Percentiles rank a stretch among this genome's conserved stretches.
Conservation (phyloP, 2,888 invertebrate genomes). For the Lutraria lutraria region DNA sequence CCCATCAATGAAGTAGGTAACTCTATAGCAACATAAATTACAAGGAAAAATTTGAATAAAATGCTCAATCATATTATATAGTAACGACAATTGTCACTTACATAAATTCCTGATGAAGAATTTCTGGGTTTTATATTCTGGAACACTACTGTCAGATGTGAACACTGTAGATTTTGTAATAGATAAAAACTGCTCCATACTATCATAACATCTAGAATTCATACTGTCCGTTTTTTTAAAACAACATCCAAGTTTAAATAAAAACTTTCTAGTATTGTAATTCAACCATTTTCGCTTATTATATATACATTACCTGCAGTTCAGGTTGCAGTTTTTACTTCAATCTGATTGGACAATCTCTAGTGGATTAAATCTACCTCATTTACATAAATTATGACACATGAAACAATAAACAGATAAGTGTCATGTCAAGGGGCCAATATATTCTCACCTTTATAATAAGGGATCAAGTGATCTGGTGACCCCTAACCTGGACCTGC, state of each 20-base stretch:
- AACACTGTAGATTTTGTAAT: conserved; percentile 4
- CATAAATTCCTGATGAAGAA: conserved; percentile 56
- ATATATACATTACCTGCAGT: neutral
- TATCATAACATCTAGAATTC: neutral
- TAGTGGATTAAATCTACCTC: neutral
- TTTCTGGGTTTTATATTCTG: conserved; percentile 37
- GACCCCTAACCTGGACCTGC: neutral
- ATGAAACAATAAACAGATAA: conserved; percentile 38
- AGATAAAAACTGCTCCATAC: neutral
- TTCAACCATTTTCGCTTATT: too few relatives aligned
- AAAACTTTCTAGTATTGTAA: too few relatives aligned
- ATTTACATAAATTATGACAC: conserved; percentile 43
- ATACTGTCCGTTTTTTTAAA: neutral
- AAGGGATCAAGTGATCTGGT: conserved; percentile 1
- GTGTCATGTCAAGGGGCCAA: conserved; percentile 38
- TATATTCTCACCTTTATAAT: conserved; percentile 26
- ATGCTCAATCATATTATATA: too few relatives aligned
- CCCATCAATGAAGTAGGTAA: too few relatives aligned
- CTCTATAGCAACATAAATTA: too few relatives aligned
- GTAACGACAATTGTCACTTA: conserved; percentile 26
- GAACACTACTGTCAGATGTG: conserved; percentile 4
- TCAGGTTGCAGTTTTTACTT: neutral
- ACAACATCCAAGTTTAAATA: neutral
- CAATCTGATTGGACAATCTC: conserved; percentile 9
- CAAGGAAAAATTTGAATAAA: too few relatives aligned